These are phyloP conservation scores for Acomys russatus DNA, from an alignment of 2,797 vertebrate genomes.

Conservation along the genomic window DNA sequence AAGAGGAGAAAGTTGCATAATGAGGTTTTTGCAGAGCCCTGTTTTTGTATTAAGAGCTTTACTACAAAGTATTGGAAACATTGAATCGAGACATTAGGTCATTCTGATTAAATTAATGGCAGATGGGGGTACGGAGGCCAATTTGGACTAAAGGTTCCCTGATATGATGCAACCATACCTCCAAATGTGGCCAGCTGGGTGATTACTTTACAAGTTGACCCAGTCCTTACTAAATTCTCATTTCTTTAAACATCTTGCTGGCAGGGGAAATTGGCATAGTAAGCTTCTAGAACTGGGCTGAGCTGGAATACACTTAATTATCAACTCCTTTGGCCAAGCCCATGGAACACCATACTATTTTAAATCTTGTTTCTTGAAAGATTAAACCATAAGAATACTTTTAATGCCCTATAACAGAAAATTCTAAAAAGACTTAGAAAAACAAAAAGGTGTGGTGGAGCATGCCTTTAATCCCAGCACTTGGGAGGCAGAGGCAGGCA, in stretches of 20 bases:
- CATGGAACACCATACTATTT: constrained; percentile 4
- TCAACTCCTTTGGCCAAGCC: constrained; percentile 51
- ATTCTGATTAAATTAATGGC: constrained; percentile 75
- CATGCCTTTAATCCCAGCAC: background rate
- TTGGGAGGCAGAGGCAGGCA: background rate
- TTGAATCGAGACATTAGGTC: constrained; percentile 63
- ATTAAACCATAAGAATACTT: background rate
- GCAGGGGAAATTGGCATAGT: constrained; percentile 24
- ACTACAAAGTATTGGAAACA: constrained; percentile 73
- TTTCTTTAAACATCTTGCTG: constrained; percentile 57
- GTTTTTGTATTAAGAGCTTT: constrained; percentile 73
- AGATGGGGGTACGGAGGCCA: constrained; percentile 28
- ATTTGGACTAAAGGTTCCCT: constrained; percentile 55
- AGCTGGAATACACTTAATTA: constrained; percentile 58
- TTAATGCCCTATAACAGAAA: background rate
- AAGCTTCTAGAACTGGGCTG: constrained; percentile 48
- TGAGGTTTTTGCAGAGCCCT: constrained; percentile 66
- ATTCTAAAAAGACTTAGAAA: constrained; percentile 9
- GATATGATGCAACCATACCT: no score
- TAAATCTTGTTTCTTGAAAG: constrained; percentile 43
- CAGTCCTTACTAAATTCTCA: background rate
- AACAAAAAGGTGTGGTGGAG: no score
- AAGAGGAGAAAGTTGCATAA: constrained; percentile 59
- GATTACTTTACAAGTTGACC: constrained; percentile 60
- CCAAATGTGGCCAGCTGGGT: constrained; percentile 40